Evolutionary conservation across 2,113 vertebrate genomes (phyloP).

Genomic region (Percina caprodes): DNA sequence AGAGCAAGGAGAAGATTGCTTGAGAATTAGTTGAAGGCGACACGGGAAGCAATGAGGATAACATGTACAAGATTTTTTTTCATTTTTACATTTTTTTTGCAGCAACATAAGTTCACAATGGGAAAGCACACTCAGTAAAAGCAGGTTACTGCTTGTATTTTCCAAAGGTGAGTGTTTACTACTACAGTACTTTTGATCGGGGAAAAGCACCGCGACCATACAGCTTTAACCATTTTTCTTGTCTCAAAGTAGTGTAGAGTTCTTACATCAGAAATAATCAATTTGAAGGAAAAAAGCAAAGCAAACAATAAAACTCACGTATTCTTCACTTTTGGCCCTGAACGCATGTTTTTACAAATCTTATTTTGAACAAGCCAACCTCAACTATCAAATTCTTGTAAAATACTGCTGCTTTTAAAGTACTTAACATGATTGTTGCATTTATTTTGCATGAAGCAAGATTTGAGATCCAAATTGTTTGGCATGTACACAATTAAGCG

Average conservation of each 20-base stretch:
- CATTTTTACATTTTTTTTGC: constrained; percentile 80
- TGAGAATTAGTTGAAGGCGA: constrained; percentile 94
- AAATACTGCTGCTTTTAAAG: constrained; percentile 30
- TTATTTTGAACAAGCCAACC: constrained; percentile 27
- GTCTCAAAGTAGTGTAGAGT: constrained; percentile 74
- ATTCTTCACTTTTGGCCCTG: constrained; percentile 95
- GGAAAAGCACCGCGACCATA: constrained; percentile 38
- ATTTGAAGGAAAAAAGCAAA: constrained; percentile 85
- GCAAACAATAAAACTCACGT: constrained; percentile 84
- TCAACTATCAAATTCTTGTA: constrained; percentile 29
- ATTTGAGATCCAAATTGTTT: constrained; percentile 40
- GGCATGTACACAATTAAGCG: constrained; percentile 19
- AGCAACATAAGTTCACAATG: constrained; percentile 56
- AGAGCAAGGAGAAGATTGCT: constrained; percentile 89
- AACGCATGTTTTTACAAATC: constrained; percentile 79
- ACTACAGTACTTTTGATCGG: constrained; percentile 35
- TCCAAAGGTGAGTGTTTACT: constrained; percentile 32
- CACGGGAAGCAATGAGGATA: constrained; percentile 93
- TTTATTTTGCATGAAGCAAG: constrained; percentile 40
- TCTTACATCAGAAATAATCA: constrained; percentile 90
- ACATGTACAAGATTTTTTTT: constrained; percentile 85
- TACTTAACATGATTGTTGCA: constrained; percentile 50
- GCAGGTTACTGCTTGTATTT: constrained; percentile 43
- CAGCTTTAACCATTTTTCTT: constrained; percentile 71
- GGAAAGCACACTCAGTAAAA: constrained; percentile 48